A percentile compares a stretch with the other conserved stretches of the same genome.
These are phyloP conservation scores for Vollenhovia emeryi DNA, from an alignment of 1,140 invertebrate species.

Conservation along the genomic window DNA sequence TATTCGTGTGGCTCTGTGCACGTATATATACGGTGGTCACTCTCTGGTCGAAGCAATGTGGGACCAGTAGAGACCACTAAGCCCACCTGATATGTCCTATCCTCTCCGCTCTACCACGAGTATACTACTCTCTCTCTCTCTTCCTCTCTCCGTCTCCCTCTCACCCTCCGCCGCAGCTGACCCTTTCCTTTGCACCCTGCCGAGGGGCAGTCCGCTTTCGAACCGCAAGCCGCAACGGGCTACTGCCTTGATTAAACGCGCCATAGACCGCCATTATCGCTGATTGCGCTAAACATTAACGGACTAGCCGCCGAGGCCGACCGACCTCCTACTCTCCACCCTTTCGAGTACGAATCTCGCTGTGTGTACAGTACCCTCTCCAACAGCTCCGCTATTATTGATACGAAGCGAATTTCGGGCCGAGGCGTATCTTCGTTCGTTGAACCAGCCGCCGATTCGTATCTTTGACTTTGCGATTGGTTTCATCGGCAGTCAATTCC, in stretches of 20 bases:
- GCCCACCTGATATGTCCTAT: constrained; percentile 82
- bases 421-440: not conserved
- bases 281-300: constrained; percentile 86
- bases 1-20: constrained; percentile 58
- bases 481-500: not conserved
- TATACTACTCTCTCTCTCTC: constrained; percentile 32
- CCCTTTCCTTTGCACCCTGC: constrained; percentile 82
- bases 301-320: constrained; percentile 75
- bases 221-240: constrained; percentile 85
- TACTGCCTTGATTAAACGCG: constrained; percentile 86
- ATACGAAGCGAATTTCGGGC: constrained; percentile 37
- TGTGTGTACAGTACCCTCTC: constrained; percentile 63
- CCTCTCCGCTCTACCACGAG: constrained; percentile 41
- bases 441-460: not conserved
- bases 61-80: constrained; percentile 82
- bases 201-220: constrained; percentile 76
- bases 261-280: constrained; percentile 86
- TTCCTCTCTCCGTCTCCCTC: constrained; percentile 38
- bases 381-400: constrained; percentile 74
- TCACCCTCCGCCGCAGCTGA: constrained; percentile 47
- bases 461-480: constrained; percentile 23
- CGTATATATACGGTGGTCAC: constrained; percentile 79
- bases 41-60: constrained; percentile 81
- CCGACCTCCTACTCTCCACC: constrained; percentile 56
- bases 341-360: constrained; percentile 64